Evolutionary conservation across 2,888 invertebrate species (phyloP), one percentile per base, ranked within the genome.

Genomic region (Epistrophe eligans): DNA sequence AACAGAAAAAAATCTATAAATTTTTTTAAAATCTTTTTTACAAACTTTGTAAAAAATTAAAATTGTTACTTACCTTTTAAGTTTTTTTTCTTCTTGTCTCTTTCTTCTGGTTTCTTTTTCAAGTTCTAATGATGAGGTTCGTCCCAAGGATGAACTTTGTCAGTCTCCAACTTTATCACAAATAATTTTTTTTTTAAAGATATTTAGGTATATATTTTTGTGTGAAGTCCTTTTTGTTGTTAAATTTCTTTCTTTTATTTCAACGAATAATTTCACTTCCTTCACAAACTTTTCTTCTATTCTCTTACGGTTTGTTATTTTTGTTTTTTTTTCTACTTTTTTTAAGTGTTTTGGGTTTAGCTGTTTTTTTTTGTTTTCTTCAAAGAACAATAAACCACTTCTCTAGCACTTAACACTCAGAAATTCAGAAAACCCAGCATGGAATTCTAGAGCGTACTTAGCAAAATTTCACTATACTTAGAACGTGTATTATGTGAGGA

Each of bases 81-180:
- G 1, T 55, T 57, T 4, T 43, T 15, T 32, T 11, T n/a, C n/a
- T n/a, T n/a, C n/a, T n/a, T 38, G 24, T 45, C 28, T 17, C 43
- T 1, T 48, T 62, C 24, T 38, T 38, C 28, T 19, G 50, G 9
- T 38, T 38, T 50, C n/a, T 50, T 17, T 50, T 35, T 70, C 15
- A 55, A 40, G 55, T n/a, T 40, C 32, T 48, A 48, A 32, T 11
- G 11, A 28, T 43, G 48, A 17, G 52, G 57, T 79, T 85, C 70
- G 81, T 85, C 64, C 74, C 70, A 77, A 74, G 50, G 73, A 64
- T 70, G 72, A 77, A 74, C 57, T 70, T 62, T 64, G 70, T 82
- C 70, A 73, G 77, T 82, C 77, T 82, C 13, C 43, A 58, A 67
- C 70, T 73, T 52, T 58, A 60, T 58, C 80, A 73, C 81, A 73